A percentile compares a stretch with the other conserved stretches of the same genome.
phyloP scores from a whole-genome alignment of 30 jellyfish, hydroid and myxozoan species.

The Clytia hemisphaerica region DNA sequence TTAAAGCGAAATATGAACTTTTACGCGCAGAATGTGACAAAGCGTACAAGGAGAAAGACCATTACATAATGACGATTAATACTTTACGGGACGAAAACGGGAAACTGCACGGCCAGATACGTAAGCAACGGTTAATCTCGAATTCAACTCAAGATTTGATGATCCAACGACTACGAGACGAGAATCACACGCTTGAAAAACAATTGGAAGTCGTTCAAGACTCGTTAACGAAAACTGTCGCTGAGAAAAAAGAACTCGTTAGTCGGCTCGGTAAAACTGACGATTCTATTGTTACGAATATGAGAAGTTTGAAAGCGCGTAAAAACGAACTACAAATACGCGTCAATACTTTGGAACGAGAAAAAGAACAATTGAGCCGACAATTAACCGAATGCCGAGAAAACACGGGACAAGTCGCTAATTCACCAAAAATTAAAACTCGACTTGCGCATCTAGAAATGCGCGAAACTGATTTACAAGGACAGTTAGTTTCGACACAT shows the following conservation, averaged over 20 bases:
- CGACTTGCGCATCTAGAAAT: neutral
- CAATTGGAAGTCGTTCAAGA: constrained; percentile 38
- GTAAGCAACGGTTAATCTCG: constrained; percentile 14
- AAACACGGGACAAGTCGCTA: neutral
- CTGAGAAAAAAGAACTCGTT: constrained; percentile 26
- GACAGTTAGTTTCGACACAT: constrained; percentile 29
- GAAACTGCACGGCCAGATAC: constrained; percentile 37
- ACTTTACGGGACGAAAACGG: constrained; percentile 44
- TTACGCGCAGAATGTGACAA: constrained; percentile 23
- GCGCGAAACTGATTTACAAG: constrained; percentile 12
- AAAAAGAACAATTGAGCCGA: constrained; percentile 26
- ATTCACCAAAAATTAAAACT: neutral
- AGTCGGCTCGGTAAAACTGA: constrained; percentile 36
- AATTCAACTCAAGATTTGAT: constrained; percentile 21
- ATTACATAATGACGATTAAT: constrained; percentile 34
- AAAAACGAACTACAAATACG: constrained; percentile 60
- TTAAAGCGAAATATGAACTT: constrained; percentile 15
- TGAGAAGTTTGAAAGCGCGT: constrained; percentile 75
- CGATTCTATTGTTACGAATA: constrained; percentile 43
- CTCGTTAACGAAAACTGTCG: constrained; percentile 38
- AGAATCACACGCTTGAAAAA: constrained; percentile 31
- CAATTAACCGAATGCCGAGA: neutral
- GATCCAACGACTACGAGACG: constrained; percentile 24
- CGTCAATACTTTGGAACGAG: constrained; percentile 38
- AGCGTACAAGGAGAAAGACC: constrained; percentile 32